A percentile compares a stretch with the other conserved stretches of the same genome.
phyloP scores from a whole-genome alignment of 2,888 invertebrate genomes.

The Rotaria socialis region DNA sequence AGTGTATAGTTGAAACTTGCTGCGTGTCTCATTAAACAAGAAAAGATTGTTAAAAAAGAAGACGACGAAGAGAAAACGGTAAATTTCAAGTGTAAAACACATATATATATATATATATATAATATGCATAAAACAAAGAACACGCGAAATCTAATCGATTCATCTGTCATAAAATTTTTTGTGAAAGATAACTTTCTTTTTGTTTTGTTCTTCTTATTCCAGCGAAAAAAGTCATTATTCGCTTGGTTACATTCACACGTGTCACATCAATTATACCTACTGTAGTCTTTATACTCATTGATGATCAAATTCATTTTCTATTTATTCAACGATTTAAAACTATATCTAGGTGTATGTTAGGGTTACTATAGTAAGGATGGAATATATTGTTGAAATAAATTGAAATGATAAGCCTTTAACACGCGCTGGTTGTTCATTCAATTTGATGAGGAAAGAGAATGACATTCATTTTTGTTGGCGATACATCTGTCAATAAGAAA shows the following conservation, averaged over 20 bases:
- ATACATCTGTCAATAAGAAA: slow-evolving; percentile 37
- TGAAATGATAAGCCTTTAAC: slow-evolving; percentile 36
- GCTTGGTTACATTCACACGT: slow-evolving; percentile 22
- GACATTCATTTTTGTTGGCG: slow-evolving; percentile 26
- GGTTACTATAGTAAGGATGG: slow-evolving; percentile 10
- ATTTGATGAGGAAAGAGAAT: slow-evolving; percentile 13
- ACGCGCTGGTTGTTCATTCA: background rate
- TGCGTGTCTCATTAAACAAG: slow-evolving; percentile 25
- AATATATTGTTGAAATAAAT: slow-evolving; percentile 37
- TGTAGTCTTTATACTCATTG: background rate
- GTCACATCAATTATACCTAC: slow-evolving; percentile 16
- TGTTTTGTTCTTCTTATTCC: background rate
- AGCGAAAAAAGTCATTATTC: slow-evolving; percentile 4
- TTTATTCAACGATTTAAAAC: slow-evolving; percentile 28
- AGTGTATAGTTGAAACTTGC: background rate
- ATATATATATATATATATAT: no score
- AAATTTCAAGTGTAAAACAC: slow-evolving; percentile 29
- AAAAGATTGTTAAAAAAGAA: background rate
- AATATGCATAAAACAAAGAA: background rate
- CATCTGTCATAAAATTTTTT: slow-evolving; percentile 6
- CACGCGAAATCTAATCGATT: slow-evolving; percentile 23
- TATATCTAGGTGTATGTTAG: background rate
- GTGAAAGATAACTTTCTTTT: slow-evolving; percentile 15
- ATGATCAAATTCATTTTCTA: slow-evolving; percentile 27
- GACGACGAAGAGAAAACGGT: background rate